These are phyloP conservation scores for Tanytarsus gracilentus DNA, from an alignment of 2,888 invertebrate species.

Conservation along the genomic window DNA sequence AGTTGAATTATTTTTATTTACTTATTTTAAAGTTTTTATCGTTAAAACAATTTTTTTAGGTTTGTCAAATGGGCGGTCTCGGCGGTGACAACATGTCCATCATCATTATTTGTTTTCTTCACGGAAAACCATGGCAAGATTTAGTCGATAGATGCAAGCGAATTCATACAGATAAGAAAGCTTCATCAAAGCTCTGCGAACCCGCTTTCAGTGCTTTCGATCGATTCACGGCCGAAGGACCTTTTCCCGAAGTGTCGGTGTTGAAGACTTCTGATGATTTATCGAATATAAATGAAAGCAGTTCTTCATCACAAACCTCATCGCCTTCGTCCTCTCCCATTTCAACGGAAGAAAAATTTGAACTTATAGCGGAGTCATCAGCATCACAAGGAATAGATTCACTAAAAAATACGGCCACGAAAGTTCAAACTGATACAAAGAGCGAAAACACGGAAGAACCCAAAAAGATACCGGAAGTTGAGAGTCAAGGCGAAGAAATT, in stretches of 20 bases:
- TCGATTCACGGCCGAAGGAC: conserved; percentile 20
- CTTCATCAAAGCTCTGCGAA: conserved; percentile 7
- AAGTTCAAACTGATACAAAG: too few species aligned
- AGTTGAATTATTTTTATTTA: conserved; percentile 39
- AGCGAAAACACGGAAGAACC: too few species aligned
- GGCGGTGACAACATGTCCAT: conserved; percentile 99
- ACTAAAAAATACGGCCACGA: too few species aligned
- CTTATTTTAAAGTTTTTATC: not conserved
- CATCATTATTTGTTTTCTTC: conserved; percentile 67
- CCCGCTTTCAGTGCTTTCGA: conserved; percentile 19
- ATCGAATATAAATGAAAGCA: conserved; percentile 3
- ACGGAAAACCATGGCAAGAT: conserved; percentile 40
- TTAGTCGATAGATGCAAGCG: conserved; percentile 37
- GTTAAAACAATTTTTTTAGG: not conserved
- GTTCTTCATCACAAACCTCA: conserved; percentile 21
- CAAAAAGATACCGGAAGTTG: too few species aligned
- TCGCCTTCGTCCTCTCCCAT: conserved; percentile 19
- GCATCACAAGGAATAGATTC: not conserved
- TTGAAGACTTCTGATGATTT: conserved; percentile 7
- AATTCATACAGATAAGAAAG: conserved; percentile 13
- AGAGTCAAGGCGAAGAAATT: too few species aligned
- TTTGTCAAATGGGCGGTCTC: conserved; percentile 87
- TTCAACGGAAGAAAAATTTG: conserved; percentile 23
- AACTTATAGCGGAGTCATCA: not conserved
- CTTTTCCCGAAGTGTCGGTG: conserved; percentile 21